Evolutionary conservation across 2,888 invertebrate genomes (phyloP), one percentile per base, ranked within the genome.

Genomic region (Strigamia transsilvanica): DNA sequence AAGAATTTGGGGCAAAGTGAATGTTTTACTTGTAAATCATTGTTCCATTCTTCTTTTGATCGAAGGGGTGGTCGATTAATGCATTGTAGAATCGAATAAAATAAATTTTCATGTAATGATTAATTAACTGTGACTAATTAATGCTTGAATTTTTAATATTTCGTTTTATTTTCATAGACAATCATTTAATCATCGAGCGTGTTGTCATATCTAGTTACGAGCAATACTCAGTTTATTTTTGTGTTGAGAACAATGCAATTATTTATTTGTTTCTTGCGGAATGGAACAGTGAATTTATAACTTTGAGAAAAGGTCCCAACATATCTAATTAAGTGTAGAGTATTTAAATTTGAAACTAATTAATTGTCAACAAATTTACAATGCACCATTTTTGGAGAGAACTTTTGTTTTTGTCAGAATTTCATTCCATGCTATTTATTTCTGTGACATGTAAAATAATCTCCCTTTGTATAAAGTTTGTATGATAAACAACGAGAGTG

Each of bases 381-480:
- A 73, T 73, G 73, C 73, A 73, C 73, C 73, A 73, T 73, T 73
- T 73, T 73, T 73, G 12, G 27, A 73, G 51, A 51, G n/a, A 27
- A 32, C 7, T 15, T 73, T 73, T 73, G 27, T 27, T 32, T 23
- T 73, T 73, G 73, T 73, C 73, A 32, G 32, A 73, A 73, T 73
- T 73, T 73, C 73, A 73, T 73, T 73, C 73, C 73, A 73, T 32
- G 73, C 73, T 73, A 73, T 73, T 73, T 73, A 73, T 73, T 73
- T 73, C 73, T 73, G 73, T 73, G 73, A 73, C 23, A 73, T 73
- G 73, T 73, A 73, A 73, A 73, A 73, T 73, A 73, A 73, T 73
- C 73, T 73, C 73, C 73, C 73, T 73, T 73, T 73, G 73, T 73
- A 73, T 73, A 73, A 73, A 73, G 73, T 73, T 12, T 73, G 73